phyloP scores from a whole-genome alignment of 2,888 invertebrate genomes.

The Philhelius pedissequus region DNA sequence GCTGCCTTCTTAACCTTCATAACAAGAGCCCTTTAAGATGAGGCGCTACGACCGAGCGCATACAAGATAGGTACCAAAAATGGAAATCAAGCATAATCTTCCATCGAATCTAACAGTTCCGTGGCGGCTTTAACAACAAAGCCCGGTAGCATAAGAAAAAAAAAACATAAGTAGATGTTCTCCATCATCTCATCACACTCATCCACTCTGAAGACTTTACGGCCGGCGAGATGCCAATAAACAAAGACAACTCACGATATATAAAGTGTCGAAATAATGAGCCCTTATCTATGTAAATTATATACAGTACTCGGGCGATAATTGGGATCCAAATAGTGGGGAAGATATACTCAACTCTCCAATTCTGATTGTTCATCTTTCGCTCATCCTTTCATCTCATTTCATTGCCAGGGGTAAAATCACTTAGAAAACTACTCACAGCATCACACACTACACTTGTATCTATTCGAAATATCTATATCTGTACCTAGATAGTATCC shows the following conservation, averaged over 20 bases:
- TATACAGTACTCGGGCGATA: constrained; percentile 55
- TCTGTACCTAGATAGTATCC: neutral
- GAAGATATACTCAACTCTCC: constrained; percentile 27
- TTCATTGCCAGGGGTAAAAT: constrained; percentile 54
- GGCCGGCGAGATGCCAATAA: neutral
- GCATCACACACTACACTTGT: neutral
- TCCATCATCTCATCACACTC: constrained; percentile 41
- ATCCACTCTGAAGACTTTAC: constrained; percentile 16
- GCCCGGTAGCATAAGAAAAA: constrained; percentile 38
- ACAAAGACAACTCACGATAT: constrained; percentile 37
- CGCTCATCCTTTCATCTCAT: constrained; percentile 41
- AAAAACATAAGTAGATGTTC: neutral
- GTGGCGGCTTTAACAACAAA: neutral
- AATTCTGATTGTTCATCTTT: constrained; percentile 27
- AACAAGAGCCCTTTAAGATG: constrained; percentile 15
- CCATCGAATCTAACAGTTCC: neutral
- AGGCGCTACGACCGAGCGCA: neutral
- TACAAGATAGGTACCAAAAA: neutral
- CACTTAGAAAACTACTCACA: constrained; percentile 45
- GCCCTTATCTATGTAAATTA: constrained; percentile 68
- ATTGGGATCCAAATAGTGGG: constrained; percentile 43
- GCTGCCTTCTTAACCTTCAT: constrained; percentile 6
- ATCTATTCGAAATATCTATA: neutral
- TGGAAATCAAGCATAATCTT: constrained; percentile 18
- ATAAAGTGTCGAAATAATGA: constrained; percentile 67